These are phyloP conservation scores for Bubo bubo DNA, from an alignment of 2,113 vertebrate species.

Conservation along the genomic window DNA sequence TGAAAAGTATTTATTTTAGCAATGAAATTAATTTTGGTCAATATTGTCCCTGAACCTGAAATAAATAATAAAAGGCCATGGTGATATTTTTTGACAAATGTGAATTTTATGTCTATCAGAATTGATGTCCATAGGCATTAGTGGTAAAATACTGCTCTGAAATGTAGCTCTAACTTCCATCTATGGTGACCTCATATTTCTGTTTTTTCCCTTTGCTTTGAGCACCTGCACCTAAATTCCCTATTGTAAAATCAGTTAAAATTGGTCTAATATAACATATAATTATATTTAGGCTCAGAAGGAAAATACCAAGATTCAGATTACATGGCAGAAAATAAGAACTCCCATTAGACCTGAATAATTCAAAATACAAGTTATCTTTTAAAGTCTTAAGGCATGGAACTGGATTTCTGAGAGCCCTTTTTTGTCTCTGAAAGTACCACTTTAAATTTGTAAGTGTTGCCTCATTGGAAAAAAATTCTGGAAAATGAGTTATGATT, in stretches of 20 bases:
- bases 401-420: not conserved
- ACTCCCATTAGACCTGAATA: not conserved
- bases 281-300: not conserved
- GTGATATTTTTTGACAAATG: not conserved
- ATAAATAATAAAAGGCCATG: not conserved
- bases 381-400: not conserved
- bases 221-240: constrained; percentile 13
- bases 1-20: not conserved
- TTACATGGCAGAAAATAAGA: not conserved
- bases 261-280: constrained; percentile 6
- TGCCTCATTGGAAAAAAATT: not conserved
- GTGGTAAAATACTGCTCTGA: not conserved
- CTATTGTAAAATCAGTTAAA: not conserved
- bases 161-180: not conserved
- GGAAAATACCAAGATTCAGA: not conserved
- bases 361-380: not conserved
- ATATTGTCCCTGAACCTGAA: not conserved
- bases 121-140: not conserved
- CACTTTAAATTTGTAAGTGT: not conserved
- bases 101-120: not conserved
- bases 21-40: not conserved
- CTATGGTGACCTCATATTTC: not conserved
- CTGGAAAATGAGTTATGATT: not conserved
- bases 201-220: not conserved
- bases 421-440: not conserved